Percentiles rank a stretch among this genome's conserved stretches.
These are phyloP conservation scores for Plecturocebus donacophilus DNA, from an alignment of 2,113 vertebrate genomes.

Conservation along the genomic window DNA sequence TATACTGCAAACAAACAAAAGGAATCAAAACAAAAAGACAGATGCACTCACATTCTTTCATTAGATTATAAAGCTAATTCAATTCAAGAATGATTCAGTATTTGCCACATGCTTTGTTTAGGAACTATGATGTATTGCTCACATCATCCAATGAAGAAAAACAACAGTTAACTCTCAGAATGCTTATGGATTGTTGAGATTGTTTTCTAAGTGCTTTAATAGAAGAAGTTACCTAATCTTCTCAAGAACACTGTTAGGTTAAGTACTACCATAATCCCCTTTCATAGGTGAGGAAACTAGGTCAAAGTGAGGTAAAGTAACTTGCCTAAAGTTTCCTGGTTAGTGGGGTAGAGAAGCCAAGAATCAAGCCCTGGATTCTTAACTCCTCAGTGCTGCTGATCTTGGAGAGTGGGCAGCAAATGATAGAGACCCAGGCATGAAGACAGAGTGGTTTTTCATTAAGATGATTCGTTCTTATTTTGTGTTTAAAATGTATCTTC, in stretches of 20 bases:
- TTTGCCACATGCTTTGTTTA: conserved; percentile 39
- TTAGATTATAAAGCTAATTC: conserved; percentile 46
- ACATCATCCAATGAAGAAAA: background rate
- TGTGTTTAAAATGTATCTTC: conserved; percentile 14
- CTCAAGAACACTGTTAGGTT: background rate
- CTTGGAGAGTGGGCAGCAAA: background rate
- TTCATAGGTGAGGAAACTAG: background rate
- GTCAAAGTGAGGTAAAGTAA: background rate
- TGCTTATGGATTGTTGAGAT: background rate
- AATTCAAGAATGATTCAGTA: conserved; percentile 47
- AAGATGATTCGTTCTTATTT: background rate
- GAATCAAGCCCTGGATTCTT: background rate
- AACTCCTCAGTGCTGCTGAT: background rate
- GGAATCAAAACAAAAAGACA: conserved; percentile 57
- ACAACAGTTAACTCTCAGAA: background rate
- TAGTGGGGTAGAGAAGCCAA: background rate
- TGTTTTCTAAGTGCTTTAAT: background rate
- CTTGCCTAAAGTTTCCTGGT: background rate
- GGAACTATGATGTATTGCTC: background rate
- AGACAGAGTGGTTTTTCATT: background rate
- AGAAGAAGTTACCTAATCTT: background rate
- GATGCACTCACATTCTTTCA: conserved; percentile 43
- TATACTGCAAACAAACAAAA: conserved; percentile 41
- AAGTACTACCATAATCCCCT: background rate
- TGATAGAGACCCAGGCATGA: background rate